These are phyloP conservation scores for Coturnix japonica DNA, from an alignment of 2,113 vertebrate species.

Conservation along the genomic window DNA sequence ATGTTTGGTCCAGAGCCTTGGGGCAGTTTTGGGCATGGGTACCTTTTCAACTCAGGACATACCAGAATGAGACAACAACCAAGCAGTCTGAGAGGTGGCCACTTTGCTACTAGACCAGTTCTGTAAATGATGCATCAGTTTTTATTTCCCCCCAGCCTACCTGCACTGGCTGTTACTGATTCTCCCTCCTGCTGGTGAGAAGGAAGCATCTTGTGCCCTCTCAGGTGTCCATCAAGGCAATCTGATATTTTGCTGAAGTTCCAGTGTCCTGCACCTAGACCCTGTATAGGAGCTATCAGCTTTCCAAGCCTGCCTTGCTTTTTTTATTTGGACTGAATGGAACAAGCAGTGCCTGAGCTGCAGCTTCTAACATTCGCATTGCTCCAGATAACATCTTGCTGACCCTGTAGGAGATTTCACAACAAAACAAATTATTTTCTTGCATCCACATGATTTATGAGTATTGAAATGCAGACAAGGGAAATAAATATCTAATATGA, in stretches of 20 bases:
- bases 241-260: not conserved
- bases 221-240: not conserved
- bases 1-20: not conserved
- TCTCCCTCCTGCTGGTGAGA: not conserved
- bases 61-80: not conserved
- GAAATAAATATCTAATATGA: constrained; percentile 10
- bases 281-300: not conserved
- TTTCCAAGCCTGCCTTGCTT: not conserved
- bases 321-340: not conserved
- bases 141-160: not conserved
- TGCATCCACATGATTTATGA: not conserved
- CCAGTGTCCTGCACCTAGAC: not conserved
- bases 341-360: not conserved
- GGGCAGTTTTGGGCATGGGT: not conserved
- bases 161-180: not conserved
- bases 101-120: rapidly evolving
- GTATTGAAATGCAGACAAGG: not conserved
- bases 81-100: not conserved
- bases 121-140: not conserved
- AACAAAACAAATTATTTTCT: not conserved
- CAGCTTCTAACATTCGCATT: not conserved
- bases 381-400: constrained; percentile 14
- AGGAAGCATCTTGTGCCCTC: not conserved
- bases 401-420: not conserved
- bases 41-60: not conserved